A percentile compares a stretch with the other conserved stretches of the same genome.
Evolutionary conservation across 2,113 vertebrate species (phyloP).

Genomic region (Bufo bufo): DNA sequence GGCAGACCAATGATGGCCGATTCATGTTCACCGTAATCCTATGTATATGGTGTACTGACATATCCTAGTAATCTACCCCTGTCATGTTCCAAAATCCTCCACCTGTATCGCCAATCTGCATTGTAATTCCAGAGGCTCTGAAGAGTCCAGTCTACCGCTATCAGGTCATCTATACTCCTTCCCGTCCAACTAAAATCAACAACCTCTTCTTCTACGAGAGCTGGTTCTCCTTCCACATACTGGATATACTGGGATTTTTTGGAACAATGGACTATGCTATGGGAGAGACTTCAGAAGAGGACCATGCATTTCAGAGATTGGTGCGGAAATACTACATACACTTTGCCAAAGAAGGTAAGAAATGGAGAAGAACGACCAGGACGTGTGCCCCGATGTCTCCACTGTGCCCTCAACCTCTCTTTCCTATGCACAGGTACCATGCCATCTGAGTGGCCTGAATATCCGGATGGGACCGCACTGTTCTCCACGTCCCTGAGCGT

Average conservation of each 20-base stretch:
- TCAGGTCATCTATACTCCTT: slow-evolving; percentile 74
- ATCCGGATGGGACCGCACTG: slow-evolving; percentile 69
- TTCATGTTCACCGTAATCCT: too few species aligned
- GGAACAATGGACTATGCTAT: slow-evolving; percentile 64
- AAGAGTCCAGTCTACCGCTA: slow-evolving; percentile 77
- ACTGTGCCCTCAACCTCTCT: not conserved
- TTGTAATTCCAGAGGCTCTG: slow-evolving; percentile 48
- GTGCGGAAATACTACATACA: slow-evolving; percentile 67
- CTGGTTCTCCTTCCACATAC: slow-evolving; percentile 74
- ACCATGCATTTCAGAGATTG: slow-evolving; percentile 69
- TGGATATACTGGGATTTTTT: slow-evolving; percentile 73
- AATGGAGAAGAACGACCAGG: not conserved
- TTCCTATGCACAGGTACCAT: too few species aligned
- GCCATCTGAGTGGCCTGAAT: slow-evolving; percentile 65
- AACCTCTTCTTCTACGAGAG: slow-evolving; percentile 63
- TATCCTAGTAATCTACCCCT: not conserved
- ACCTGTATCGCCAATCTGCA: not conserved
- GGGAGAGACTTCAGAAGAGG: slow-evolving; percentile 61
- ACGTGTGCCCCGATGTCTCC: too few species aligned
- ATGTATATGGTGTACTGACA: too few species aligned
- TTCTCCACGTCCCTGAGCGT: slow-evolving; percentile 61
- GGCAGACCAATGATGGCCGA: too few species aligned
- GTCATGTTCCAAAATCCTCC: too few species aligned
- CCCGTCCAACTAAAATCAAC: slow-evolving; percentile 52
- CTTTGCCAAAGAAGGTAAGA: slow-evolving; percentile 74